A percentile compares a stretch with the other conserved stretches of the same genome.
Evolutionary conservation across 2,888 invertebrate species (phyloP).

Genomic region (Ischnura elegans): DNA sequence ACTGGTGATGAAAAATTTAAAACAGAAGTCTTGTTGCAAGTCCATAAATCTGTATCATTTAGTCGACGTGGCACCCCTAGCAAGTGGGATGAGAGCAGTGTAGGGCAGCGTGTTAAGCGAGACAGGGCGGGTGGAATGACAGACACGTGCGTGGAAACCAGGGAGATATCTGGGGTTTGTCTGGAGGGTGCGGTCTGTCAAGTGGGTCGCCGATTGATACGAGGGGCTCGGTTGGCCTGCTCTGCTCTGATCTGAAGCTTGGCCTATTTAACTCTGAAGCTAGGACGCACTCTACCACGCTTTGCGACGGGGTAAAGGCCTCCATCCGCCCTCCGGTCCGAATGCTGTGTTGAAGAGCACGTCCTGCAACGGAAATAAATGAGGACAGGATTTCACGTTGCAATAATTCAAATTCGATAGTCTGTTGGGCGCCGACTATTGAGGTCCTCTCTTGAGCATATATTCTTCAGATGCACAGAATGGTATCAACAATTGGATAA

Average conservation of each 20-base stretch:
- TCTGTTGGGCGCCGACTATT: not conserved
- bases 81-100: not conserved
- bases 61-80: too few relatives aligned
- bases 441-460: too few relatives aligned
- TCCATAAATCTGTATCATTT: too few relatives aligned
- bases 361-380: not conserved
- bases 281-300: not conserved
- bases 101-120: not conserved
- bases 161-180: not conserved
- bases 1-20: too few relatives aligned
- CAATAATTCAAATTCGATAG: not conserved
- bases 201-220: not conserved
- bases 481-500: too few relatives aligned
- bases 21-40: too few relatives aligned
- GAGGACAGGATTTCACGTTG: not conserved
- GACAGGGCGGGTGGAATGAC: not conserved
- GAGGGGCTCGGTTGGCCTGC: not conserved
- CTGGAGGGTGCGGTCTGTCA: slow-evolving; percentile 7
- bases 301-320: not conserved
- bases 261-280: not conserved
- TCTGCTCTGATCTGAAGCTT: too few relatives aligned
- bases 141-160: slow-evolving; percentile 5
- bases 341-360: not conserved
- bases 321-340: not conserved
- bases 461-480: too few relatives aligned